These are phyloP conservation scores for Euura lappo DNA, from an alignment of 1,140 invertebrate species.

Conservation along the genomic window DNA sequence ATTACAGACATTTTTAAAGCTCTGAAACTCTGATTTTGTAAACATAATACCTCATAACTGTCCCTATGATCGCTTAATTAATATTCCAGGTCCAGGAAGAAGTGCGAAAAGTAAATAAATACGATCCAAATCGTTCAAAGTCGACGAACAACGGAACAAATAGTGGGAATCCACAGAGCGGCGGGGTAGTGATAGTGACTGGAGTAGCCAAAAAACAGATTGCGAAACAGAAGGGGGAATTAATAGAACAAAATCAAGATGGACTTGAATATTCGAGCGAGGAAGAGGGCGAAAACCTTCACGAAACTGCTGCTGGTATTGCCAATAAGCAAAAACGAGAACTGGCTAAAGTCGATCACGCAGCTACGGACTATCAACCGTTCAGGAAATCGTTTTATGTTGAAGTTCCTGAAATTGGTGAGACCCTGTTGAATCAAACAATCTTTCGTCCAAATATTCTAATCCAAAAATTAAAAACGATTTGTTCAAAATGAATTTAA, in stretches of 20 bases:
- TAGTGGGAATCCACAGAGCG: constrained; percentile 40
- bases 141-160: constrained; percentile 36
- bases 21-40: too few relatives aligned
- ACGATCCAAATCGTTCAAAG: constrained; percentile 64
- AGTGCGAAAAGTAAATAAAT: constrained; percentile 89
- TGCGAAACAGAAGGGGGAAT: constrained; percentile 81
- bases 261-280: constrained; percentile 97
- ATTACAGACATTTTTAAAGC: too few relatives aligned
- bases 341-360: constrained; percentile 87
- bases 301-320: constrained; percentile 87
- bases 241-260: constrained; percentile 98
- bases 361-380: constrained; percentile 80
- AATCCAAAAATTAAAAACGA: neutral
- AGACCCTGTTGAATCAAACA: neutral
- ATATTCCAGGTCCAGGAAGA: constrained; percentile 77
- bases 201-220: constrained; percentile 89
- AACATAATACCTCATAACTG: too few relatives aligned
- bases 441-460: neutral
- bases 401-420: constrained; percentile 82
- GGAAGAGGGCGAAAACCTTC: constrained; percentile 94
- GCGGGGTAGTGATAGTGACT: constrained; percentile 81
- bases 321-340: constrained; percentile 90
- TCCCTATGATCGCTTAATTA: neutral
- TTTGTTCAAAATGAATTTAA: neutral
- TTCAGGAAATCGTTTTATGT: constrained; percentile 98